These are phyloP conservation scores for Luperina nickerlii DNA, from an alignment of 2,888 invertebrate species.

Conservation along the genomic window DNA sequence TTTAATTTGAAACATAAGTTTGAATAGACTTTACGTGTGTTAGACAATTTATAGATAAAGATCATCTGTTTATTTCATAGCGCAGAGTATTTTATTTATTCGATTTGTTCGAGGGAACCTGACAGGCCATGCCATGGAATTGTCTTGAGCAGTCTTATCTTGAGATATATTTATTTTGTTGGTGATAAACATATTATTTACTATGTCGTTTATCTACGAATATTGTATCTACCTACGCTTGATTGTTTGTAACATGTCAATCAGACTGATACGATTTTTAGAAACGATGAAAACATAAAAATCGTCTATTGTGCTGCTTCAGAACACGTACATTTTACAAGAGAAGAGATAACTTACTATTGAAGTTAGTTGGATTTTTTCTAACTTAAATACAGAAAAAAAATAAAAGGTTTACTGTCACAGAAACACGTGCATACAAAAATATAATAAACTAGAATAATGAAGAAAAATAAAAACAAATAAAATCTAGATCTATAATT, in stretches of 20 bases:
- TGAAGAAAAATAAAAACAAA: too few relatives aligned
- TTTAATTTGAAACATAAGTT: too few relatives aligned
- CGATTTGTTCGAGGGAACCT: not conserved
- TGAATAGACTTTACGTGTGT: not conserved
- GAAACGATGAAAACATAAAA: not conserved
- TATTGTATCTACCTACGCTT: not conserved
- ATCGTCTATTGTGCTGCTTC: too few relatives aligned
- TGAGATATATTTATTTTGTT: conserved; percentile 11
- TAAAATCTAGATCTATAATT: too few relatives aligned
- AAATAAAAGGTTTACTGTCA: too few relatives aligned
- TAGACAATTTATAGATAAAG: not conserved
- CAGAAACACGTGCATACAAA: too few relatives aligned
- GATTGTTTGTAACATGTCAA: conserved; percentile 5
- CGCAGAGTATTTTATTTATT: not conserved
- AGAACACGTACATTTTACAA: not conserved
- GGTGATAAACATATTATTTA: conserved; percentile 7
- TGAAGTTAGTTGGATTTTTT: not conserved
- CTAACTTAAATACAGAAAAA: not conserved
- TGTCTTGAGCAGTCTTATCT: conserved; percentile 14
- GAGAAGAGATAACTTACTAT: not conserved
- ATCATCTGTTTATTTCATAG: not conserved
- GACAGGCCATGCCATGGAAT: not conserved
- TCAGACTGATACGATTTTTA: not conserved
- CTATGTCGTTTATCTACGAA: conserved; percentile 10
- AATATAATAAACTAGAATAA: too few relatives aligned